Base-by-base conservation (phyloP, 2,888 invertebrate species). In the Dichetophora obliterata region DNA sequence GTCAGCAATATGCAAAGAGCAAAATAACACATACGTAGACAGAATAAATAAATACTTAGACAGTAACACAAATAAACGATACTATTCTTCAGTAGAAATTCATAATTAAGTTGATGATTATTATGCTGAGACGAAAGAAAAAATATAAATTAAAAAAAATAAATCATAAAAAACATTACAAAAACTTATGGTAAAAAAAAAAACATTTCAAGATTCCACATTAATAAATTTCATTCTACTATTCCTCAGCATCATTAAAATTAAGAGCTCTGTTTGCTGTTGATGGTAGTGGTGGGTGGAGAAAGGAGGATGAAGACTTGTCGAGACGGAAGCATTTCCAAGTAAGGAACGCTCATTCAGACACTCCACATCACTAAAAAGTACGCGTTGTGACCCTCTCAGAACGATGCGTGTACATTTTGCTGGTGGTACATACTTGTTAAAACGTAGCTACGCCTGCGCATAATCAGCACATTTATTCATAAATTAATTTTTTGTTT, bases 31-130 rank as follows among this genome's bases (percentile, higher is more conserved):
- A 52, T n/a, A 14, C 22, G 19, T 3, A 54, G 24, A 57, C 57
- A 27, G 43, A 22, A 59, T 43, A 16, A 27, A 72, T 34, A 59
- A n/a, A n/a, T n/a, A n/a, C n/a, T n/a, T 9, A 9, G 8, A 65
- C 19, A 34, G 65, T 34, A 24, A 59, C 8, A 61, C 22, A 50
- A 16, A 69, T 69, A 52, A 24, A 54, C 65, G 52, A 9, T 52
- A n/a, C 22, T 71, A 27, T 24, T 24, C 57, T 57, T 57, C 54
- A 63, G n/a, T 63, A 24, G 27, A 73, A 63, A 73, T 63, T 73
- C 50, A 63, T 73, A 73, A 73, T 73, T 73, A 73, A 73, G 73
- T 65, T 34, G 27, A 73, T 63, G 73, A 73, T 50, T 63, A 73
- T 50, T 63, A 65, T 63, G 73, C 61, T 50, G 73, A 73, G 54